These are phyloP conservation scores for Periparus ater DNA, from an alignment of 2,797 vertebrate species.

Conservation along the genomic window DNA sequence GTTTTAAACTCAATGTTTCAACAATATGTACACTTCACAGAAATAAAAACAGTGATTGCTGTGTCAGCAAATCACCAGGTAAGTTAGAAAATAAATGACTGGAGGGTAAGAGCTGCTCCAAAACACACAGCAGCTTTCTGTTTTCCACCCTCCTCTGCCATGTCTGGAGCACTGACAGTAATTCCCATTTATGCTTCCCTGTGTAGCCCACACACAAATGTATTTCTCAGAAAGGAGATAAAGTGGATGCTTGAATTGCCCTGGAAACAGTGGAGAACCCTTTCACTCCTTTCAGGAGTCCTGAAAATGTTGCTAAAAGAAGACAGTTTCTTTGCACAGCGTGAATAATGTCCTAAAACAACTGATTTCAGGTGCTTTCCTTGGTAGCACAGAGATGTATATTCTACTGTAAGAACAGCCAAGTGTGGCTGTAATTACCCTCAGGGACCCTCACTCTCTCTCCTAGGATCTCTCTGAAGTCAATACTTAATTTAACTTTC, in stretches of 20 bases:
- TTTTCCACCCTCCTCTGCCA: not conserved
- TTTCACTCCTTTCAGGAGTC: not conserved
- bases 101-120: not conserved
- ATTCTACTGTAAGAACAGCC: not conserved
- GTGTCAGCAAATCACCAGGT: not conserved
- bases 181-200: not conserved
- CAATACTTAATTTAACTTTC: conserved; percentile 39
- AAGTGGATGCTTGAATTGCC: not conserved
- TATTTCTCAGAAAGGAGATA: not conserved
- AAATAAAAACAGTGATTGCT: not conserved
- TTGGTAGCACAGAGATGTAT: not conserved
- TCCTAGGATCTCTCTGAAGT: not conserved
- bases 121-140: not conserved
- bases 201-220: not conserved
- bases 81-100: not conserved
- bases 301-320: not conserved
- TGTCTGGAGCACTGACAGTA: not conserved
- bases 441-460: not conserved
- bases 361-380: not conserved
- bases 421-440: not conserved
- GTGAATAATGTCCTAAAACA: not conserved
- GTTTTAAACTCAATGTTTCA: not conserved
- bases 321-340: not conserved
- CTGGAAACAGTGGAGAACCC: not conserved
- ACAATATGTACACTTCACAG: not conserved